Conservation (phyloP, 2,113 vertebrate genomes). For the Toxostoma redivivum region DNA sequence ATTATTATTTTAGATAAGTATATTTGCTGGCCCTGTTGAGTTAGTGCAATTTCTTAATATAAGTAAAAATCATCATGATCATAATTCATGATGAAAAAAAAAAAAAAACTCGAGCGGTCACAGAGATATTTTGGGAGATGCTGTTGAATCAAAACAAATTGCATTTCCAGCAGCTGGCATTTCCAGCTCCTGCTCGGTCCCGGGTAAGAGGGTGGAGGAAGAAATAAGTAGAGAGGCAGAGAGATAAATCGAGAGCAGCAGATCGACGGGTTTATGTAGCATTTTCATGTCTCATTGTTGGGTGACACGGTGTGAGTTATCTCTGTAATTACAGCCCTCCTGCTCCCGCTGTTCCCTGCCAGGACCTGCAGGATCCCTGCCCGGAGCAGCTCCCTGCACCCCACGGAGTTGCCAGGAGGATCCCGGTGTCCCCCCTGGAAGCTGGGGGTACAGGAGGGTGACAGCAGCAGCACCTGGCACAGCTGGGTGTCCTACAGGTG, state of each 20-base stretch:
- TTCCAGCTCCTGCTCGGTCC: slow-evolving; percentile 1
- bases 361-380: neutral
- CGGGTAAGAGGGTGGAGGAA: neutral
- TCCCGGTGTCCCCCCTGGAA: neutral
- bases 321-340: slow-evolving; percentile 36
- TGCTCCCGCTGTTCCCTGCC: neutral
- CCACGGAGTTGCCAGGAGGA: too few species aligned
- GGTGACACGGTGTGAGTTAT: slow-evolving; percentile 48
- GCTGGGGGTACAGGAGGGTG: too few species aligned
- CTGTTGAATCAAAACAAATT: slow-evolving; percentile 44
- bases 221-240: slow-evolving; percentile 23
- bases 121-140: slow-evolving; percentile 46
- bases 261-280: slow-evolving; percentile 34
- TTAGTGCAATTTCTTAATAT: neutral
- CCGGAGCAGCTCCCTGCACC: neutral
- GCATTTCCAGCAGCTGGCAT: slow-evolving; percentile 56
- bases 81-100: neutral
- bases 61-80: slow-evolving; percentile 38
- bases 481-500: neutral
- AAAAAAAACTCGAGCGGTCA: slow-evolving; percentile 1
- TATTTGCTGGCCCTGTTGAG: neutral
- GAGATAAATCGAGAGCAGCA: slow-evolving; percentile 40
- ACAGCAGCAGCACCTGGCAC: too few species aligned
- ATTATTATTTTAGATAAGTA: too few species aligned
- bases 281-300: slow-evolving; percentile 40